Evolutionary conservation across 2,888 invertebrate species (phyloP), one percentile per base, ranked within the genome.

Genomic region (Herminia tarsipennalis): DNA sequence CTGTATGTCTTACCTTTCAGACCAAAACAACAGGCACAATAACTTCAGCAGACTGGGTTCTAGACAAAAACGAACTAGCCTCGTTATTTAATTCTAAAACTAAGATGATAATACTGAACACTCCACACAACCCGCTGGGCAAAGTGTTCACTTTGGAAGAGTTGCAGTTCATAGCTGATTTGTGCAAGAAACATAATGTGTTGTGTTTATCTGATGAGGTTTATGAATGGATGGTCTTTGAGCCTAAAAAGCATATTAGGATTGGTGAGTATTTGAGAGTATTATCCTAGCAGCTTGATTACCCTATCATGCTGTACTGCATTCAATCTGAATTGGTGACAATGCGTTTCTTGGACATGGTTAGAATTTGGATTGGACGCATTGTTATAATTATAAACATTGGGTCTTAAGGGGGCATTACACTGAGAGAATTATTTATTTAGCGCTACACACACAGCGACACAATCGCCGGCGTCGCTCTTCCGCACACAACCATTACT

Each of bases 41-140:
- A 2, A 93, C 93, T 5, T 98, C 98, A 34, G 95, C 94, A 0
- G 98, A 99, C 81, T 99, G 98, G 97, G 94, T 94, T 1, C 88
- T 99, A 8, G 98, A 99, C 78, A 94, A 94, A 42, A 86, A 93
- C 3, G 98, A 98, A 77, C 83, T 99, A 18, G 94, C 93, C 42
- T 92, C 93, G 0, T 89, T 97, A 5, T 99, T 99, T 83, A 98
- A 94, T 65, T 76, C 88, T 1, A 97, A 96, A 78, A 99, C 99
- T 0, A 99, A 99, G 92, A 95, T 96, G 83, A 95, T 99, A 1
- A 96, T 99, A 40, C 67, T 99, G n/a, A 99, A 99, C 86, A 99
- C 98, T 0, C 99, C 99, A 0, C 97, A 99, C 84, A 99, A 99
- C 87, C 99, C 99, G 0, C 83, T 98, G 0, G 99, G 99, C 29